Percentiles rank a stretch among this genome's conserved stretches.
Evolutionary conservation across 2,888 invertebrate genomes (phyloP).

Genomic region (Anaspis maculata): DNA sequence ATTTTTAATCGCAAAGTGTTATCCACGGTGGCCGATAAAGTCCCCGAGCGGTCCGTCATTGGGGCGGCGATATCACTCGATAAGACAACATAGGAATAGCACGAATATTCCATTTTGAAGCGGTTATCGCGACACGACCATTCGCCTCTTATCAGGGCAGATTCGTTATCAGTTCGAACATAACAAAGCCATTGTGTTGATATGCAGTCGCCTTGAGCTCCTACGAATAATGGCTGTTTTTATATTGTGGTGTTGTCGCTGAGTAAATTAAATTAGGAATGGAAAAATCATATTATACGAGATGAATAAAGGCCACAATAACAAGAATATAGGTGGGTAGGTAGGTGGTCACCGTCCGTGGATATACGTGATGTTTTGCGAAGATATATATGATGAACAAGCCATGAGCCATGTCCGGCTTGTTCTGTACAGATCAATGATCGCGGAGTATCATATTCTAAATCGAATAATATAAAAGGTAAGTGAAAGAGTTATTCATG

Average conservation of each 20-base stretch:
- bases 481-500: no score
- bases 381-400: no score
- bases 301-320: no score
- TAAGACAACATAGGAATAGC: slow-evolving; percentile 39
- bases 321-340: no score
- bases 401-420: no score
- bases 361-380: no score
- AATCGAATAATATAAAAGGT: no score
- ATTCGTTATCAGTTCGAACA: slow-evolving; percentile 36
- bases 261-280: no score
- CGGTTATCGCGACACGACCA: slow-evolving; percentile 39
- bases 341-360: no score
- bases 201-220: slow-evolving; percentile 23
- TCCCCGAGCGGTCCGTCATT: slow-evolving; percentile 32
- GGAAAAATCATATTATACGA: no score
- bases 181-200: slow-evolving; percentile 36
- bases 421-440: no score
- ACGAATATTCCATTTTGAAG: slow-evolving; percentile 44
- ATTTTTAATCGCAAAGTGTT: slow-evolving; percentile 15
- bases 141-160: slow-evolving; percentile 36
- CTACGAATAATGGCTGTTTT: slow-evolving; percentile 17
- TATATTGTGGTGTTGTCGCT: slow-evolving; percentile 13
- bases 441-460: no score
- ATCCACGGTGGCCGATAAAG: slow-evolving; percentile 16
- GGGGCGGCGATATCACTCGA: slow-evolving; percentile 34